Conservation (phyloP, 2,113 vertebrate genomes). For the Accipiter cooperii region DNA sequence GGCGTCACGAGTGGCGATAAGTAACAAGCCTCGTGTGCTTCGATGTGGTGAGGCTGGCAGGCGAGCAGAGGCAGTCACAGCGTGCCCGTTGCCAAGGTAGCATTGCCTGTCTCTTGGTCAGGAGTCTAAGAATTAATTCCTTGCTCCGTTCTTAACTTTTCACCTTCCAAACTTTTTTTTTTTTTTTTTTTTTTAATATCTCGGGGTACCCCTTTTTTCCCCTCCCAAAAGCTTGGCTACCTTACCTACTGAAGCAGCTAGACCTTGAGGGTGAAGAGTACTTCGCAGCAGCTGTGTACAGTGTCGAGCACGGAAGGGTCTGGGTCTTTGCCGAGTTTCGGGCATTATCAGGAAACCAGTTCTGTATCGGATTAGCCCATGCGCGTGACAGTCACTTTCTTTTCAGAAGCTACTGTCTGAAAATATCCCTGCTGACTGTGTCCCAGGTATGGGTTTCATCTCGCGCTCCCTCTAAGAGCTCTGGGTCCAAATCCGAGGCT, state of each 20-base stretch:
- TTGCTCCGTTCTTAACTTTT: too few species aligned
- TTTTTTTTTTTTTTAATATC: background rate
- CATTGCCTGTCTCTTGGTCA: accelerated
- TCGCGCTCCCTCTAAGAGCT: background rate
- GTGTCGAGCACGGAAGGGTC: accelerated
- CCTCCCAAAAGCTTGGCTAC: accelerated
- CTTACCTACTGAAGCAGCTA: accelerated
- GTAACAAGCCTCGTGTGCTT: accelerated
- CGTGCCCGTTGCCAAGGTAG: accelerated
- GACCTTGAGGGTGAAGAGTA: too few species aligned
- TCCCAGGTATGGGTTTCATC: too few species aligned
- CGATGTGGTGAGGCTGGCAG: background rate
- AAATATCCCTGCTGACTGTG: background rate
- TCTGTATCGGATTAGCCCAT: accelerated
- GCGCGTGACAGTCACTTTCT: accelerated
- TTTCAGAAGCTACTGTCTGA: background rate
- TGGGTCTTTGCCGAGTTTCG: background rate
- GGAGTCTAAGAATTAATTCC: background rate
- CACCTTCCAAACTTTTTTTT: too few species aligned
- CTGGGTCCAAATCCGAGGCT: too few species aligned
- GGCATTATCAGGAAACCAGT: background rate
- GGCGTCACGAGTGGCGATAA: background rate
- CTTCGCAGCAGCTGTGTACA: accelerated
- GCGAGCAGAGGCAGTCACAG: background rate
- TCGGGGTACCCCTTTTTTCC: background rate